Percentiles rank a stretch among this genome's conserved stretches.
phyloP scores from a whole-genome alignment of 2,888 invertebrate genomes.

The Busseola fusca region DNA sequence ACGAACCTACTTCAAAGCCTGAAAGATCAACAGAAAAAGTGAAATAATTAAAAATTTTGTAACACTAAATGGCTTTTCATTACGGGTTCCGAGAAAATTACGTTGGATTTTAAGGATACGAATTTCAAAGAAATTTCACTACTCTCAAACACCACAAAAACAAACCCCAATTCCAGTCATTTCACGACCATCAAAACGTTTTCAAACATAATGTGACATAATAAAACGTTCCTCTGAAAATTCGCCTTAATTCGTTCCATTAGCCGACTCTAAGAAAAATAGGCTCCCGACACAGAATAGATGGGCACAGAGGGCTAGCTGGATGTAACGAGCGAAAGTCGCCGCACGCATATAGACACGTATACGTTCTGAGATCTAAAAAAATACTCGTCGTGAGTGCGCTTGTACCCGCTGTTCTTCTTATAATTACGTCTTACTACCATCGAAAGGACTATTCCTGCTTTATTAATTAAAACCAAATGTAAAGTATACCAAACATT shows the following conservation, averaged over 20 bases:
- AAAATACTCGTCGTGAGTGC: neutral
- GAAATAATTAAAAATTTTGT: neutral
- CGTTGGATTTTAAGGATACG: neutral
- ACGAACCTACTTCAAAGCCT: neutral
- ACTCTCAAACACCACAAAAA: conserved; percentile 27
- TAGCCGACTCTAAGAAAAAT: conserved; percentile 43
- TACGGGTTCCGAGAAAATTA: neutral
- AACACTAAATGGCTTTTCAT: neutral
- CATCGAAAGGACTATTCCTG: too few species aligned
- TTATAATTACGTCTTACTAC: too few species aligned
- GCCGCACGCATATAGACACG: neutral
- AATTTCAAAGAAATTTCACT: neutral
- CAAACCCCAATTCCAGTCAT: conserved; percentile 7
- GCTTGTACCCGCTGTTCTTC: neutral
- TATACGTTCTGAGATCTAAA: neutral
- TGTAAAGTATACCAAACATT: too few species aligned
- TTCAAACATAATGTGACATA: conserved; percentile 44
- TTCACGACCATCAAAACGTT: conserved; percentile 32
- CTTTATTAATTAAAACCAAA: too few species aligned
- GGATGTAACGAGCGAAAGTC: neutral
- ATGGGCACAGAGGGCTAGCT: conserved; percentile 7
- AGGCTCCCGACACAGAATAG: neutral
- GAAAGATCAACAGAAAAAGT: neutral
- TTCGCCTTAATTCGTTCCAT: conserved; percentile 57
- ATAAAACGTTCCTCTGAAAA: conserved; percentile 35